Base-by-base conservation (phyloP, 2,888 invertebrate genomes). In the Cheilosia vulpina region DNA sequence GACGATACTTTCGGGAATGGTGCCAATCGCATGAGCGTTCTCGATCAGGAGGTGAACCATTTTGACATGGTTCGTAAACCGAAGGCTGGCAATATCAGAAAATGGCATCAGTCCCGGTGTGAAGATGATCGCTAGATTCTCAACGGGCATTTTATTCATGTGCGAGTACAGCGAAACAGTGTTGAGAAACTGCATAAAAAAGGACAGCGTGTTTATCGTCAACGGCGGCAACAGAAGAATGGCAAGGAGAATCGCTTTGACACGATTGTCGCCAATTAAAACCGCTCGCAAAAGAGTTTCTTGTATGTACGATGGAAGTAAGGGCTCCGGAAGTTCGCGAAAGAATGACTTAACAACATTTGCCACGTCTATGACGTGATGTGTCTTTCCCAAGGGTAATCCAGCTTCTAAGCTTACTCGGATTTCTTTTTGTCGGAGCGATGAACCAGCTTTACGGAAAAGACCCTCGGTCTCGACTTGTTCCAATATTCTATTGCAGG, bases 381-480 rank as follows among this genome's bases (percentile, higher is more conserved):
- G 95, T 3, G 95, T 95, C 65, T 95, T 94, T 17, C 94, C 94
- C 63, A 97, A 93, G 68, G 93, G 93, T 65, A 94, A 94, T 7
- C 96, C 96, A 57, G 94, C 94, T 90, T 97, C 97, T 77, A 97
- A 91, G 80, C 92, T 89, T 91, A 96, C 96, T 93, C 95, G 95
- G 24, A 98, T 94, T 91, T 97, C 97, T 90, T 95, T 96, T 91
- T 97, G 97, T 83, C 97, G 94, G 45, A 94, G 93, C 88, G 96
- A 94, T 1, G 97, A 97, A 15, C 98, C 98, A 60, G 97, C 97
- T 93, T 97, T 98, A 7, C 98, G 94, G 91, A 98, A 98, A 60
- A 98, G 92, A 0, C 98, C 98, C 90, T 98, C 98, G 21, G 95
- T 94, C 72, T 94, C 94, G 34, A 96, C 94, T 91, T 96, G 94